Evolutionary conservation across 1,140 invertebrate species (phyloP).

Genomic region (Nymphalis io): DNA sequence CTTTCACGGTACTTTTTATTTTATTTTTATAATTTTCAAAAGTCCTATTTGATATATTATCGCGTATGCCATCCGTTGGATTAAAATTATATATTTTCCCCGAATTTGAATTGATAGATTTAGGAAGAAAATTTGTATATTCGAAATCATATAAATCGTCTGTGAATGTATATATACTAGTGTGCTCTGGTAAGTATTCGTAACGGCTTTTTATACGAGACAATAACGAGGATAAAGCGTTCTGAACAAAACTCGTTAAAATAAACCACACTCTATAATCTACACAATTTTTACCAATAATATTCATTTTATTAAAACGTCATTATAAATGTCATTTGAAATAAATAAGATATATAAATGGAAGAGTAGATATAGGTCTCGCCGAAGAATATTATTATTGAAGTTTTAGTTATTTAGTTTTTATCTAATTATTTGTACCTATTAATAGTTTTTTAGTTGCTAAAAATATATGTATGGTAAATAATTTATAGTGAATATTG

Average conservation of each 20-base stretch:
- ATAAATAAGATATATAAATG: not conserved
- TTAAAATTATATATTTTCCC: not conserved
- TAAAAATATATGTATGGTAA: too few species aligned
- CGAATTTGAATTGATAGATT: not conserved
- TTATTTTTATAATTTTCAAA: not conserved
- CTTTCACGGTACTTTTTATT: not conserved
- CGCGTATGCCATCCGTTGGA: not conserved
- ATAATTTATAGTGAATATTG: conserved; percentile 67
- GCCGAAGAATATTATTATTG: too few species aligned
- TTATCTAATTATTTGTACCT: not conserved
- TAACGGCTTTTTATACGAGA: conserved; percentile 42
- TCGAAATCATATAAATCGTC: conserved; percentile 42
- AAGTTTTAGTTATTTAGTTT: too few species aligned
- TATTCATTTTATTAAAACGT: not conserved
- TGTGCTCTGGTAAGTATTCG: conserved; percentile 41
- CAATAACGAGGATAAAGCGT: conserved; percentile 36
- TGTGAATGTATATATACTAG: conserved; percentile 11
- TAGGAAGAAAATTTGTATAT: conserved; percentile 11
- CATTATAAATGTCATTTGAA: not conserved
- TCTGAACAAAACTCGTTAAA: conserved; percentile 21
- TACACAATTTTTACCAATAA: not conserved
- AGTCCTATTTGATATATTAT: not conserved
- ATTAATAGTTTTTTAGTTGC: too few species aligned
- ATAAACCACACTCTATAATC: not conserved
- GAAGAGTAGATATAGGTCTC: too few species aligned